phyloP scores from a whole-genome alignment of 1,140 invertebrate species.

The Meteorus sp. region DNA sequence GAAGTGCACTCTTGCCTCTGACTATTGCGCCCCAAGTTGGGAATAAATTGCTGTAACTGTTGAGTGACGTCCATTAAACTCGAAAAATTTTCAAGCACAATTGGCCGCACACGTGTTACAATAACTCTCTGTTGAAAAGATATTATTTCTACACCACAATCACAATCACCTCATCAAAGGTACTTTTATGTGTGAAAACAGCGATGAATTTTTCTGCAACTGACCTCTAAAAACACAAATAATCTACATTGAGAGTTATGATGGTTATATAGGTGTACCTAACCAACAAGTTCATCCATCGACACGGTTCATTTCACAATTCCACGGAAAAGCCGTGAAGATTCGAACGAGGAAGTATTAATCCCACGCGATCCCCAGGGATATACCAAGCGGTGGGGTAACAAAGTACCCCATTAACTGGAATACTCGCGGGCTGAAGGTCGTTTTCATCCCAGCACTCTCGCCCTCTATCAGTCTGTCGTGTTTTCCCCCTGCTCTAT shows the following conservation, averaged over 20 bases:
- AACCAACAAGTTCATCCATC: not conserved
- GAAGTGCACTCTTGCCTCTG: too few species aligned
- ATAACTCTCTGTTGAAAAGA: too few species aligned
- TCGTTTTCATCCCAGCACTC: conserved; percentile 24
- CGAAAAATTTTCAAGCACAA: too few species aligned
- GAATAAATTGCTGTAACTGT: conserved; percentile 2
- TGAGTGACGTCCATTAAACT: not conserved
- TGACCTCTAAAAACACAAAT: too few species aligned
- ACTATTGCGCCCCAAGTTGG: not conserved
- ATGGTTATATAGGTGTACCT: too few species aligned
- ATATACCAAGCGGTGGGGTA: conserved; percentile 29
- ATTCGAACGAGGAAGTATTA: conserved; percentile 42
- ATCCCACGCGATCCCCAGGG: conserved; percentile 32
- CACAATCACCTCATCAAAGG: too few species aligned
- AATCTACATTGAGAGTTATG: too few species aligned
- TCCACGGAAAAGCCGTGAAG: conserved; percentile 30
- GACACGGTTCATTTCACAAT: conserved; percentile 22
- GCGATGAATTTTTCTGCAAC: too few species aligned
- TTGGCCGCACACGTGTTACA: too few species aligned
- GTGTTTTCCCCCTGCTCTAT: too few species aligned
- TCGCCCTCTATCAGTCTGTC: not conserved
- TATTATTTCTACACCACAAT: too few species aligned
- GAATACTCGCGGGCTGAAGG: conserved; percentile 24
- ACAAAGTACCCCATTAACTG: conserved; percentile 42
- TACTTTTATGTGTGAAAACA: too few species aligned